Evolutionary conservation across 2,113 vertebrate genomes (phyloP).

Genomic region (Falco punctatus): DNA sequence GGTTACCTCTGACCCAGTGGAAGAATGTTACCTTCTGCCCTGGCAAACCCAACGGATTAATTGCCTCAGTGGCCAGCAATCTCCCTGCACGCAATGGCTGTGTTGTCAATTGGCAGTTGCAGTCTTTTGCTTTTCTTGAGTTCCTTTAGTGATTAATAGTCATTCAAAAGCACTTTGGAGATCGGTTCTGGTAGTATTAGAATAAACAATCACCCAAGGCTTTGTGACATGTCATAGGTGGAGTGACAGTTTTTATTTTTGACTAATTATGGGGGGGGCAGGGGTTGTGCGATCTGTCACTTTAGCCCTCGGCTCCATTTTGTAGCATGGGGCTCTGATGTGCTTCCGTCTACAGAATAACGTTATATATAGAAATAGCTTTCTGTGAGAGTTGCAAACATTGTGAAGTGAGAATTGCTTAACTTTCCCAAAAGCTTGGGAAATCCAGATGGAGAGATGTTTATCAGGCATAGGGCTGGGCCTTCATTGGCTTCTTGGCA

Average conservation of each 20-base stretch:
- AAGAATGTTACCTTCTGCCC: not conserved
- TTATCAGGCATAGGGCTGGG: constrained; percentile 31
- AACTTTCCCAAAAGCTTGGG: constrained; percentile 33
- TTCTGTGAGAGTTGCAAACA: not conserved
- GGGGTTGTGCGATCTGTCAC: not conserved
- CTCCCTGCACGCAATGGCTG: not conserved
- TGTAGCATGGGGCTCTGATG: not conserved
- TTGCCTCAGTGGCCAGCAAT: not conserved
- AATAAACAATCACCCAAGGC: not conserved
- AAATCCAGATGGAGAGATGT: constrained; percentile 20
- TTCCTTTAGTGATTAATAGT: not conserved
- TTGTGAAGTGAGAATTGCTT: constrained; percentile 15
- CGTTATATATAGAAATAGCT: not conserved
- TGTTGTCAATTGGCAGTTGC: not conserved
- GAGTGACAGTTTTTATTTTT: not conserved
- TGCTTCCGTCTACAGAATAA: not conserved
- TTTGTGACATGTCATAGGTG: not conserved
- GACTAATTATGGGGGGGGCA: not conserved
- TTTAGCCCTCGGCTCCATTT: not conserved
- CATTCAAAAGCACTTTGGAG: not conserved
- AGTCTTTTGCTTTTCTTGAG: not conserved
- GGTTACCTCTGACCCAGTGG: not conserved
- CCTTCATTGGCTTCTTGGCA: constrained; percentile 33
- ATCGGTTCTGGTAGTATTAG: not conserved
- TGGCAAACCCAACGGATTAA: not conserved